Evolutionary conservation across 2,797 vertebrate genomes (phyloP).

Genomic region (Diceros bicornis): DNA sequence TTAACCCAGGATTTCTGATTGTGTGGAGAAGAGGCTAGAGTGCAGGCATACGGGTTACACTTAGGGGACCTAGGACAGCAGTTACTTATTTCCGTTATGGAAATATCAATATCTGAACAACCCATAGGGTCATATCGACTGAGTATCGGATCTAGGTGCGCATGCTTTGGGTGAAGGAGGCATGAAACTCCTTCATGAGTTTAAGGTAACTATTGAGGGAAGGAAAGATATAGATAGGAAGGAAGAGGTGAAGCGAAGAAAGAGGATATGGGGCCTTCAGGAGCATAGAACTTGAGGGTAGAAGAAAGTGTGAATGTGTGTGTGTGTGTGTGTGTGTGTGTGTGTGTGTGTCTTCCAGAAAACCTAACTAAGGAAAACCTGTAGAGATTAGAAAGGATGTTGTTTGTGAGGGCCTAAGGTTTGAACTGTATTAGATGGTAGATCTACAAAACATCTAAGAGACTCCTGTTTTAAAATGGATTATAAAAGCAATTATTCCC

Average conservation of each 20-base stretch:
- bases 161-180: not conserved
- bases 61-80: not conserved
- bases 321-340: not conserved
- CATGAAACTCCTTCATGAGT: not conserved
- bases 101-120: not conserved
- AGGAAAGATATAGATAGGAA: not conserved
- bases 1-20: not conserved
- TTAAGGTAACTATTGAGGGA: not conserved
- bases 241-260: not conserved
- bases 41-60: not conserved
- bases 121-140: not conserved
- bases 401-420: not conserved
- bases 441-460: not conserved
- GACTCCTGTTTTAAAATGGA: not conserved
- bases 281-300: not conserved
- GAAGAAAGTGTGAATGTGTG: not conserved
- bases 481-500: not conserved
- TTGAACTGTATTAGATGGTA: not conserved
- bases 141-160: not conserved
- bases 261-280: not conserved
- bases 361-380: not conserved
- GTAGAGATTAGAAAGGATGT: not conserved
- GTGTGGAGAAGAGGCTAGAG: not conserved
- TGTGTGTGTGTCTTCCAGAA: not conserved
- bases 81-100: not conserved